Base-by-base conservation (phyloP, 2,888 invertebrate genomes). In the Syrphus vitripennis region DNA sequence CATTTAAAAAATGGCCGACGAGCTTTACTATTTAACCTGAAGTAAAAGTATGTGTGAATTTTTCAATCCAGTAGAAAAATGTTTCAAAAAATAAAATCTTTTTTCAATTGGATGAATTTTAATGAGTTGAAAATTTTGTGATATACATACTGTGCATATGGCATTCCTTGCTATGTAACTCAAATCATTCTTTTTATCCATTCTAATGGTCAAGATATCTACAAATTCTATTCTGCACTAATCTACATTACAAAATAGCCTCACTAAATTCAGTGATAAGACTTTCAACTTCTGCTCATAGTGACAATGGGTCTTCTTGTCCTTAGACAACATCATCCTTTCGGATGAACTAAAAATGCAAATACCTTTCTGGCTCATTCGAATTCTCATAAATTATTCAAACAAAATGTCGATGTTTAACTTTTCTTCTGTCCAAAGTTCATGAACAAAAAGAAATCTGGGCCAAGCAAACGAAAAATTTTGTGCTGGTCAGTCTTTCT, bases 351-450 rank as follows among this genome's bases (percentile, higher is more conserved):
- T 10, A 40, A 65, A 50, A 61, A 19, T 14, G 42, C 10, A 19
- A 55, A 34, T 29, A 29, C 2, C 29, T 19, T 21, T 26, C 19
- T 9, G n/a, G 4, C 57, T 57, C 29, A n/a, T 37, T 63, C 21
- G 5, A 31, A 2, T 63, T 4, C 67, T 70, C 78, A 86, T 86
- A 77, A 86, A 86, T 86, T 34, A 86, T 86, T 86, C 82, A 86
- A 14, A 67, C 14, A 29, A 63, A 3, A 34, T 34, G 4, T 50
- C n/a, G 21, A 59, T 9, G 29, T 63, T 29, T 1, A 6, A 24
- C 4, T n/a, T 21, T 24, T 21, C 34, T 37, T 9, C 42, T 24
- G 45, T 34, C 48, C 61, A 69, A 80, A 76, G 76, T 77, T 77
- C 55, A 77, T 34, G 45, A 14, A 16, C 26, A 14, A 10, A 24